Base-by-base conservation (phyloP, 2,113 vertebrate species). In the Pterocles gutturalis region DNA sequence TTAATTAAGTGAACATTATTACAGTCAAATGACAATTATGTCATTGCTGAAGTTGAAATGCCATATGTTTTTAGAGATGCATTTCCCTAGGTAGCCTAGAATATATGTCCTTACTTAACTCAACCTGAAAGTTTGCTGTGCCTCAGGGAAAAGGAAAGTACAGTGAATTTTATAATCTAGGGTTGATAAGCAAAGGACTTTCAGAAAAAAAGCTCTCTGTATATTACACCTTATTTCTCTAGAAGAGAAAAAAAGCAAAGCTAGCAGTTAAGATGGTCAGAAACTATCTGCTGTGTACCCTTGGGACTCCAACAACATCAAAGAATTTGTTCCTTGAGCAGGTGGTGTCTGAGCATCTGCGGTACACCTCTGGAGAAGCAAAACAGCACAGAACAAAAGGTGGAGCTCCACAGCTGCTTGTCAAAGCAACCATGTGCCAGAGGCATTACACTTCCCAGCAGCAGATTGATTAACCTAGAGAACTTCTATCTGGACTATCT, bases 1-100 rank as follows among this genome's bases (percentile, higher is more conserved):
- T 96, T 93, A 86, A 90, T 92, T 88, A 94, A 65, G 81, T 13
- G 1, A 90, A 86, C 36, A 66, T 88, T 76, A 83, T 86, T 86
- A 80, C 62, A 54, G 57, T 62, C 60, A 78, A 93, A 88, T 86
- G 31, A 83, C 76, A 92, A 86, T 57, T 93, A 53, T 90, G 38
- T 71, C 75, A 86, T 69, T 83, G 66, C 26, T 58, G 8, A 87
- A 90, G 82, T 76, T 90, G 62, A 92, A 95, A 86, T 88, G 48
- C 62, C 45, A 9, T 87, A 69, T 86, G 88, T 83, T 94, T 95
- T 90, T 92, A 86, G 58, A 77, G 54, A 86, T 10, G 54, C 73
- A 10, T 83, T 92, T 86, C 79, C 41, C 58, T 65, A 73, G 67
- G 67, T 77, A 93, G 71, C 67, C 91, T 89, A 78, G 83, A 92